Conservation (phyloP, 1,140 invertebrate genomes). For the Pogonus chalceus region DNA sequence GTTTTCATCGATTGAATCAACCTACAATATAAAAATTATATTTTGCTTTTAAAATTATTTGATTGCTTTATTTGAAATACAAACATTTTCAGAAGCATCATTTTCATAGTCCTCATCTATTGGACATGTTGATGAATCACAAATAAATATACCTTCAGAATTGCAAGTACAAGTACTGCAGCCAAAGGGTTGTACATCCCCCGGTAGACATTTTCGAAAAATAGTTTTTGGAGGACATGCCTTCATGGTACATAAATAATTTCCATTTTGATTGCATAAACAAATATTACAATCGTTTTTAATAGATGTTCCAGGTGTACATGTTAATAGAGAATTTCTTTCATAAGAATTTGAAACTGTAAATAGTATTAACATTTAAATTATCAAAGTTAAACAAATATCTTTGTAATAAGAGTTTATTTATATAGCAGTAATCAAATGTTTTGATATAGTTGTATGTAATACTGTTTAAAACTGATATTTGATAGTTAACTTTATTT, state of each 20-base stretch:
- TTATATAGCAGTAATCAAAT: no score
- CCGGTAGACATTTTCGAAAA: no score
- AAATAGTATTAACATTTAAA: background rate
- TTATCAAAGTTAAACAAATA: background rate
- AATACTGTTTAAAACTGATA: no score
- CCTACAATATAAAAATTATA: background rate
- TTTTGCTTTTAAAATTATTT: background rate
- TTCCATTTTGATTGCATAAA: background rate
- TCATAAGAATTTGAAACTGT: background rate
- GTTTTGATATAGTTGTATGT: no score
- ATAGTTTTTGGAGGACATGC: background rate
- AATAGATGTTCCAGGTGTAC: background rate
- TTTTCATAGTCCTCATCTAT: no score
- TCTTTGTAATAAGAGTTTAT: background rate
- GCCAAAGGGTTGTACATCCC: no score
- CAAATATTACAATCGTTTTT: background rate
- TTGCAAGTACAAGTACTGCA: background rate
- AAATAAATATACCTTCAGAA: background rate
- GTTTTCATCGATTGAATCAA: background rate
- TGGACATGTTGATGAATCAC: background rate
- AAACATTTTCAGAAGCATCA: background rate
- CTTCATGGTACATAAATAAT: background rate
- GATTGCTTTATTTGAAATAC: background rate
- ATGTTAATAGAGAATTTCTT: background rate
- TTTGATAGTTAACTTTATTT: no score